A percentile compares a stretch with the other conserved stretches of the same genome.
phyloP scores from a whole-genome alignment of 2,797 vertebrate genomes.

The Taenioides sp. region DNA sequence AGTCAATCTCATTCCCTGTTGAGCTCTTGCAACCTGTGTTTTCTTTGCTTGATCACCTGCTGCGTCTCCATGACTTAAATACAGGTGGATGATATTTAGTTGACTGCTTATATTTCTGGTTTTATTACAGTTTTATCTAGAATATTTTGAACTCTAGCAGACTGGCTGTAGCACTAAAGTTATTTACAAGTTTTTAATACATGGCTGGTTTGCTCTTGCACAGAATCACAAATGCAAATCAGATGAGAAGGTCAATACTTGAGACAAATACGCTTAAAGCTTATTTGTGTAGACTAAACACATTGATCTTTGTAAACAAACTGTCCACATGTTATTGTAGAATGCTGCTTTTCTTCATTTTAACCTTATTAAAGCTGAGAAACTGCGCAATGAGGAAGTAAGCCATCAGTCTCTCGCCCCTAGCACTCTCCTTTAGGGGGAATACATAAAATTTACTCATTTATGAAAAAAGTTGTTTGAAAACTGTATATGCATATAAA shows the following conservation, averaged over 20 bases:
- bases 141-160: constrained; percentile 8
- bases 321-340: background rate
- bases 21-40: constrained; percentile 46
- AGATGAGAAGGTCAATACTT: background rate
- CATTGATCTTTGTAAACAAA: background rate
- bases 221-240: background rate
- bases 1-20: constrained; percentile 50
- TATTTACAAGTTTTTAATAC: background rate
- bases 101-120: constrained; percentile 6
- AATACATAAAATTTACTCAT: no score
- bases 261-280: background rate
- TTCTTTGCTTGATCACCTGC: constrained; percentile 58
- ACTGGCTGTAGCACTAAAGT: background rate
- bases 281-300: background rate
- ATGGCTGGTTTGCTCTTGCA: background rate
- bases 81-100: constrained; percentile 30
- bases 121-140: background rate
- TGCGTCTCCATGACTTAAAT: constrained; percentile 32
- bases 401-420: no score
- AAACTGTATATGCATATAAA: no score
- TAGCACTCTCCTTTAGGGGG: no score
- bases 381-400: no score
- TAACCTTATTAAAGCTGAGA: no score
- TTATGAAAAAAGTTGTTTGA: no score
- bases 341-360: no score